Conservation (phyloP, 1,140 invertebrate genomes). For the Drosophila melanica region DNA sequence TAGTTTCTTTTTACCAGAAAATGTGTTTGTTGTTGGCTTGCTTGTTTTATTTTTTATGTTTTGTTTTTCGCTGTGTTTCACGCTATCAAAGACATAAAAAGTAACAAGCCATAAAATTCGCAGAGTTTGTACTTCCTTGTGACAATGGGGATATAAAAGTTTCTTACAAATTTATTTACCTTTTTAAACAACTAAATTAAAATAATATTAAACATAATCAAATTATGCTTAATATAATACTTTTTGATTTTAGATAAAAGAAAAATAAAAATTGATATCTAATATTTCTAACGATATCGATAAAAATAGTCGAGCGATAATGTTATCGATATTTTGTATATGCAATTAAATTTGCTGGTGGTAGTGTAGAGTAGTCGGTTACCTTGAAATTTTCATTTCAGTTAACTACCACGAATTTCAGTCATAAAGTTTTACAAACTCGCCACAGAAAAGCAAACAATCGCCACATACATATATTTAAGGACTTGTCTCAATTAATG, state of each 20-base stretch:
- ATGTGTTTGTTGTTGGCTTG: background rate
- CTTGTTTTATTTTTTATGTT: slow-evolving; percentile 10
- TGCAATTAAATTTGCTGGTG: background rate
- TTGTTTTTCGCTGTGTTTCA: background rate
- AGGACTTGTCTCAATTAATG: background rate
- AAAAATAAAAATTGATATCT: too few species aligned
- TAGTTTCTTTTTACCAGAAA: slow-evolving; percentile 23
- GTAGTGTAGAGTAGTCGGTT: background rate
- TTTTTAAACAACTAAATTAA: too few species aligned
- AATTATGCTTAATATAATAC: too few species aligned
- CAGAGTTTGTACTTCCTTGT: background rate
- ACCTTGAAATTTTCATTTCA: background rate
- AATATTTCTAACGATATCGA: too few species aligned
- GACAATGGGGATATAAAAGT: background rate
- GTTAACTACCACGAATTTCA: slow-evolving; percentile 20
- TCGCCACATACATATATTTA: background rate
- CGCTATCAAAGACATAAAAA: slow-evolving; percentile 13
- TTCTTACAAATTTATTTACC: background rate
- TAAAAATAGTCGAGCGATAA: too few species aligned
- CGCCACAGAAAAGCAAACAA: background rate
- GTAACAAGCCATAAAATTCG: slow-evolving; percentile 26
- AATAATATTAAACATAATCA: too few species aligned
- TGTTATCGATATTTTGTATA: background rate
- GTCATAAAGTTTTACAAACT: slow-evolving; percentile 43
- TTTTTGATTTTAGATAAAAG: too few species aligned